Base-by-base conservation (phyloP, 2,113 vertebrate genomes). In the Ivindomyrus marchei region DNA sequence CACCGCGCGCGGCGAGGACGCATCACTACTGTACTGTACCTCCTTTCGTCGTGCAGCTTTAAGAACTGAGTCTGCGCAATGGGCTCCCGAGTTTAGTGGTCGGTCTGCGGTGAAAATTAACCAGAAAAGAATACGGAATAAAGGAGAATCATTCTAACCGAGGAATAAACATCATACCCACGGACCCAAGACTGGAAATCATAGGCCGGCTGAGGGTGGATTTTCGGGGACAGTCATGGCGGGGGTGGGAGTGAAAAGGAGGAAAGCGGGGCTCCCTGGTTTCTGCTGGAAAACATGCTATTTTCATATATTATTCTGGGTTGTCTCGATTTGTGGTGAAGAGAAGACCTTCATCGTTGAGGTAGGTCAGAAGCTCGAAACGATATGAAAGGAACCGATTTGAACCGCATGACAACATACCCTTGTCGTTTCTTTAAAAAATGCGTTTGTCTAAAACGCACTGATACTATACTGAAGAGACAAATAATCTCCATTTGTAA, bases 301-400 rank as follows among this genome's bases (percentile, higher is more conserved):
- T 93, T 93, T 96, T 77, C 95, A 95, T 77, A 91, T 95, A 9
- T 88, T 96, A 90, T 93, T 96, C 90, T 96, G 95, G 95, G 94
- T 96, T 74, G 93, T 96, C 2, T 95, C 94, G 1, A 94, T 95
- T 13, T 95, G 94, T 91, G 96, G 95, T 3, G 95, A 96, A 89
- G 95, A 96, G 92, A 95, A 92, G 93, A 95, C 95, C 89, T 94
- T 96, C 91, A 95, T 96, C 2, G 95, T 96, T 39, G 95, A 96
- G 96, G 96, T 96, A 93, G 84, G 93, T 90, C 88, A 88, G 70
- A 85, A 89, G 80, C 24, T 31, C 31, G 46, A 89, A 87, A 49
- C 89, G 17, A 15, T 24, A 84, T 53, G 86, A 62, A 58, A 90
- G 77, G 49, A 66, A 42, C 49, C 17, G 58, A 89, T 27, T 39